Base-by-base conservation (phyloP, 2,797 vertebrate genomes). In the Potorous gilbertii region DNA sequence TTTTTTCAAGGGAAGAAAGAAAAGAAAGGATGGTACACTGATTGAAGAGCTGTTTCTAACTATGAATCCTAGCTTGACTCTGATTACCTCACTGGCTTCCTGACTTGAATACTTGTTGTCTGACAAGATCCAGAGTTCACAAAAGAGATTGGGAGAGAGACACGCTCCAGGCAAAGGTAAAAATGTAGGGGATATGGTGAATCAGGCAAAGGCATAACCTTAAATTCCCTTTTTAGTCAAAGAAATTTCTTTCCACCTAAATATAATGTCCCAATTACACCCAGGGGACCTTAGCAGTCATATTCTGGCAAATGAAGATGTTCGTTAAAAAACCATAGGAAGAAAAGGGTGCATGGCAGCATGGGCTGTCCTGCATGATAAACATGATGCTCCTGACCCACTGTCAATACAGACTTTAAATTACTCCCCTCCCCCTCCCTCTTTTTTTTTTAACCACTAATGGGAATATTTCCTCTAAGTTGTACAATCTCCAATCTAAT, bases 201-300 rank as follows among this genome's bases (percentile, higher is more conserved):
- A 13, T 94, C 40, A 94, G 87, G 31, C 91, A 91, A 95, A 96
- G 97, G 90, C 9, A 96, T 93, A 94, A 93, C 97, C 94, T 97
- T 95, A 97, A 97, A 93, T 93, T 56, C 93, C 93, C 92, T 98
- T 93, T 94, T 94, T 93, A 92, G 94, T 93, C 93, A 31, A 97
- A 92, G 56, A 94, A 96, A 97, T 96, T 97, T 96, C 93, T 97
- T 96, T 98, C 91, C 91, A 93, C 81, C 54, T 92, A 95, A 95
- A 66, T 87, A 92, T 54, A 94, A 59, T 90, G 90, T 27, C 81
- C 31, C 54, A 18, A 59, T 95, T 66, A 46, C 24, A 46, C 10
- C 27, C 46, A n/a, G 74, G n/a, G 8, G 2, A 81, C 5, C 40
- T 95, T 93, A 96, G 96, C 92, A 96, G 96, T 55, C 10, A 24